These are phyloP conservation scores for Platyscapa corneri DNA, from an alignment of 1,140 invertebrate species.

Conservation along the genomic window DNA sequence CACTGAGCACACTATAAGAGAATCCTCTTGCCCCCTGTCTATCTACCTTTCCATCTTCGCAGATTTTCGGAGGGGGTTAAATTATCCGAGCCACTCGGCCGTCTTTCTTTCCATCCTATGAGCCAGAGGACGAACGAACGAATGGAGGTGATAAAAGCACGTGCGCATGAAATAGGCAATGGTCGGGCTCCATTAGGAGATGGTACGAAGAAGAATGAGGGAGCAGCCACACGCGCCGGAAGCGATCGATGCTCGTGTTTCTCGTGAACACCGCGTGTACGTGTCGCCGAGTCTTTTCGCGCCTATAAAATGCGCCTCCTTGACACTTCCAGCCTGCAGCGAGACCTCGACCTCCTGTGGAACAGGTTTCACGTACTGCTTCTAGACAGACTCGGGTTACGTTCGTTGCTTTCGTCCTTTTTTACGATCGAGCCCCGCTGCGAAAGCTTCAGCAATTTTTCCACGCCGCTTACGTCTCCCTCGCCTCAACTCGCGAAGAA, in stretches of 20 bases:
- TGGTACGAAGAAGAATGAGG: background rate
- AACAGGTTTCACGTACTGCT: slow-evolving; percentile 23
- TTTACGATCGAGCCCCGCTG: background rate
- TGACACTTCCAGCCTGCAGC: background rate
- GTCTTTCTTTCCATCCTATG: no score
- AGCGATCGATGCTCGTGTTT: background rate
- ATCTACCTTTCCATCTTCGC: no score
- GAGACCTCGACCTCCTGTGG: slow-evolving; percentile 17
- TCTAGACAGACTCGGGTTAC: background rate
- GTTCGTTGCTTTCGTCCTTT: background rate
- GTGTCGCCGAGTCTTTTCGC: background rate
- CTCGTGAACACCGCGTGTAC: background rate
- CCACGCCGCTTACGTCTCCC: background rate
- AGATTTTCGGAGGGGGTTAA: no score
- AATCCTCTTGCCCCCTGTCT: no score
- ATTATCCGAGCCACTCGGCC: no score
- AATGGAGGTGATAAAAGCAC: background rate
- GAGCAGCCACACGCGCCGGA: background rate
- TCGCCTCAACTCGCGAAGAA: background rate
- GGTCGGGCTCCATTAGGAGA: background rate
- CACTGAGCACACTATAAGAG: no score
- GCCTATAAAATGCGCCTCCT: background rate
- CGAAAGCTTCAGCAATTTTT: slow-evolving; percentile 19
- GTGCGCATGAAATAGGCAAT: background rate
- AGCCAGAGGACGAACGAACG: background rate